Evolutionary conservation across 2,888 invertebrate genomes (phyloP).

Genomic region (Oligia latruncula): DNA sequence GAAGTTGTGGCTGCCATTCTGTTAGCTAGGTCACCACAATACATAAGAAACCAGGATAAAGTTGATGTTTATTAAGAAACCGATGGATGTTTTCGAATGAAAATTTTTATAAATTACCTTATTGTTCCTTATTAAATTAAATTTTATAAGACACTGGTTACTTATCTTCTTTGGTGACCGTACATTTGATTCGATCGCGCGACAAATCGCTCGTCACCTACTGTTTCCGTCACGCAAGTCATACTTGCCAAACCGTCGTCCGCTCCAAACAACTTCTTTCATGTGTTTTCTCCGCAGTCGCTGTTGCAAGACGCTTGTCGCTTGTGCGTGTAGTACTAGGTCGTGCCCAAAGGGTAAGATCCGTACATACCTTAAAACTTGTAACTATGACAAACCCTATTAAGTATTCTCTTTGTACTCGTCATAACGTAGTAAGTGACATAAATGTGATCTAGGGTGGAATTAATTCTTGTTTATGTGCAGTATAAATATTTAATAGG

Average conservation of each 20-base stretch:
- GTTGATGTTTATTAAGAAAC: background rate
- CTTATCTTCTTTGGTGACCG: background rate
- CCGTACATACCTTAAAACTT: slow-evolving; percentile 31
- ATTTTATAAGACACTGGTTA: background rate
- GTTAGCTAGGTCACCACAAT: background rate
- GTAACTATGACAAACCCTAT: slow-evolving; percentile 41
- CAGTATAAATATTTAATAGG: slow-evolving; percentile 7
- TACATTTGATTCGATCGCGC: background rate
- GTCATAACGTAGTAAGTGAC: slow-evolving; percentile 24
- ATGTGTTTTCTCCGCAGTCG: background rate
- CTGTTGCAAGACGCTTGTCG: background rate
- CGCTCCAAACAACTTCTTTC: no score
- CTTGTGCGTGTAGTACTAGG: background rate
- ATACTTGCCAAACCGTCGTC: background rate
- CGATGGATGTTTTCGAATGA: no score
- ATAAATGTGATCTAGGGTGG: slow-evolving; percentile 30
- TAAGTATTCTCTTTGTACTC: slow-evolving; percentile 51
- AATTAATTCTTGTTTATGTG: slow-evolving; percentile 26
- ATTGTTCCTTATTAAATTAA: background rate
- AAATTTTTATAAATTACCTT: no score
- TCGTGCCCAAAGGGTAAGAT: background rate
- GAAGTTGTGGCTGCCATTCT: background rate
- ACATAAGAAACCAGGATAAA: background rate
- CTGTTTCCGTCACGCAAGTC: background rate
- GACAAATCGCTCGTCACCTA: background rate